Evolutionary conservation across 92 coral and sea anemone genomes (phyloP).

Genomic region (Epizoanthus illoricatus): DNA sequence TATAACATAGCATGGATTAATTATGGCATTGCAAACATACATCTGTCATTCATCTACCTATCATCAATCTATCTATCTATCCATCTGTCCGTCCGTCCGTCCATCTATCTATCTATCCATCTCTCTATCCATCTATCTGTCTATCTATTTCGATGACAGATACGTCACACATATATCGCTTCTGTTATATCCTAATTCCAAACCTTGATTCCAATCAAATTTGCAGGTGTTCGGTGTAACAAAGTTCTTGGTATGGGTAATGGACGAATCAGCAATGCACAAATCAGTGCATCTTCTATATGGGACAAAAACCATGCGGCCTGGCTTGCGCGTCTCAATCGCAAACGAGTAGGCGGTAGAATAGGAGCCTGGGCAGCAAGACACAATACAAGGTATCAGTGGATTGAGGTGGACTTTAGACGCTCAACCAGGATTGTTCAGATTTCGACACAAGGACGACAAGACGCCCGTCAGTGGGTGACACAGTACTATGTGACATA

Average conservation of each 20-base stretch:
- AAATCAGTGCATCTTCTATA: conserved; percentile 52
- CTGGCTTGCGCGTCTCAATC: conserved; percentile 51
- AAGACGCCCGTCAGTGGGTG: conserved; percentile 53
- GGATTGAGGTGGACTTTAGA: conserved; percentile 48
- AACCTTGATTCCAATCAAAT: background rate
- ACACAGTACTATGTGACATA: conserved; percentile 39
- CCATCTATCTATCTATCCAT: no score
- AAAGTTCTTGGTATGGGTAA: conserved; percentile 58
- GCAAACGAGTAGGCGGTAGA: conserved; percentile 11
- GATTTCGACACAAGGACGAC: conserved; percentile 62
- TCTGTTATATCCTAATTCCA: background rate
- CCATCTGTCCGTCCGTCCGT: no score
- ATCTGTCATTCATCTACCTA: no score
- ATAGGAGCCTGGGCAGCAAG: conserved; percentile 48
- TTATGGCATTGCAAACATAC: no score
- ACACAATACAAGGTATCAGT: conserved; percentile 51
- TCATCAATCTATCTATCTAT: no score
- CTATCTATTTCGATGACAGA: no score
- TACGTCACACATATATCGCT: background rate
- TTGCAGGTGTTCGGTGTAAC: conserved; percentile 47
- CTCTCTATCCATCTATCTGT: no score
- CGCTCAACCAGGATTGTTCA: conserved; percentile 48
- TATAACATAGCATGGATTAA: background rate
- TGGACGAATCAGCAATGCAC: conserved; percentile 50
- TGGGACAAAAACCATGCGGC: conserved; percentile 28